These are phyloP conservation scores for Syngnathus rostellatus DNA, from an alignment of 2,797 vertebrate genomes.

Conservation along the genomic window DNA sequence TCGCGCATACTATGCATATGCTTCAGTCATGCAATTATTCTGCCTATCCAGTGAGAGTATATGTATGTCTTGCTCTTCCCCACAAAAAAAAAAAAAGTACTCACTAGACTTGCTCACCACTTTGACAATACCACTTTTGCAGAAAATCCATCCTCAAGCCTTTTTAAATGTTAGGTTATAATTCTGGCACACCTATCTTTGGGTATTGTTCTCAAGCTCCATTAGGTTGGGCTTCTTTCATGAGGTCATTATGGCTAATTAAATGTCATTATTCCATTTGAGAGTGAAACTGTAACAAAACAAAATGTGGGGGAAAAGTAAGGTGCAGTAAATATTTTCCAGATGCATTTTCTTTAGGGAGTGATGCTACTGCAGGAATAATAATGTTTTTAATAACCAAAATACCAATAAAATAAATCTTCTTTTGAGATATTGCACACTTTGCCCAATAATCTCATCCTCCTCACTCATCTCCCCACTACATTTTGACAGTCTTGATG, in stretches of 20 bases:
- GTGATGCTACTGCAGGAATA: too few species aligned
- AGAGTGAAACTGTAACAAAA: background rate
- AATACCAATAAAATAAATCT: background rate
- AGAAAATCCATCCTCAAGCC: background rate
- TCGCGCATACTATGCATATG: too few species aligned
- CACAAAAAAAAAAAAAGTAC: too few species aligned
- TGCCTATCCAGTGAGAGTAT: too few species aligned
- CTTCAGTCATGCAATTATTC: too few species aligned
- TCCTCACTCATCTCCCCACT: slow-evolving; percentile 38
- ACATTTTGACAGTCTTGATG: slow-evolving; percentile 61
- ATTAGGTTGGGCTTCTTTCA: background rate
- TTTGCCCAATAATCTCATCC: slow-evolving; percentile 36
- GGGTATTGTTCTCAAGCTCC: background rate
- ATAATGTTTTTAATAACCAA: background rate
- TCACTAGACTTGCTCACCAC: background rate
- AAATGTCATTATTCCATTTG: background rate
- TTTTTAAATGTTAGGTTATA: background rate
- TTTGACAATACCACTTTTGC: background rate
- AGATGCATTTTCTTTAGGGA: background rate
- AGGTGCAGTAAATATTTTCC: background rate
- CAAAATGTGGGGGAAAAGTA: background rate
- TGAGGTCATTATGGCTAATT: background rate
- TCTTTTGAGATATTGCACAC: slow-evolving; percentile 4
- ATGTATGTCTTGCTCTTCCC: too few species aligned
- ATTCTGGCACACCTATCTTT: background rate